Evolutionary conservation across 2,113 vertebrate species (phyloP).

Genomic region (Pterocles orientalis): DNA sequence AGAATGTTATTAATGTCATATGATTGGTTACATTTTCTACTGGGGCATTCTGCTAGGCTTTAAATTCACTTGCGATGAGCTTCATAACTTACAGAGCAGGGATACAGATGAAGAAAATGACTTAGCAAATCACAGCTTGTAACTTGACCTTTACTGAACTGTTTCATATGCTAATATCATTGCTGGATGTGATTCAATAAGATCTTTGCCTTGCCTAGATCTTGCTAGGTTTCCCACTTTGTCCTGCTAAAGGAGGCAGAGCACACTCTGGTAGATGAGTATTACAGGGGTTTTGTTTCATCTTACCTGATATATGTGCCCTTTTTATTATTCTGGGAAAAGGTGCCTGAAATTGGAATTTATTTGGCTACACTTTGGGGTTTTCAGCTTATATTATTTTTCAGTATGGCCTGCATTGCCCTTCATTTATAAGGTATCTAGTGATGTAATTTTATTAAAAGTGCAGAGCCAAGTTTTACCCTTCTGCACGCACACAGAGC

Average conservation of each 20-base stretch:
- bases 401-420: neutral
- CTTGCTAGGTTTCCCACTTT: neutral
- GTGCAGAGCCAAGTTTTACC: slow-evolving; percentile 6
- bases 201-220: neutral
- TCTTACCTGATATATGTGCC: neutral
- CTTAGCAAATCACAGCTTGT: neutral
- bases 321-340: slow-evolving; percentile 1
- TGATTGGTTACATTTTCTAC: neutral
- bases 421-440: slow-evolving; percentile 12
- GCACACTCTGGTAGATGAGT: neutral
- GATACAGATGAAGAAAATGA: slow-evolving; percentile 14
- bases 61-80: neutral
- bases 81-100: neutral
- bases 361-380: neutral
- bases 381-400: slow-evolving; percentile 38
- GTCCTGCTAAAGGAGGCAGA: neutral
- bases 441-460: slow-evolving; percentile 27
- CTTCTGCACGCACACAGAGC: neutral
- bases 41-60: neutral
- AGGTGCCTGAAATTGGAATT: neutral
- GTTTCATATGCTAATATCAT: neutral
- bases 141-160: slow-evolving; percentile 7
- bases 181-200: neutral
- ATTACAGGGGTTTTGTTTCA: neutral
- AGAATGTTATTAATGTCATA: neutral